Conservation (phyloP, 2,797 vertebrate species). For the Propithecus perrieri region DNA sequence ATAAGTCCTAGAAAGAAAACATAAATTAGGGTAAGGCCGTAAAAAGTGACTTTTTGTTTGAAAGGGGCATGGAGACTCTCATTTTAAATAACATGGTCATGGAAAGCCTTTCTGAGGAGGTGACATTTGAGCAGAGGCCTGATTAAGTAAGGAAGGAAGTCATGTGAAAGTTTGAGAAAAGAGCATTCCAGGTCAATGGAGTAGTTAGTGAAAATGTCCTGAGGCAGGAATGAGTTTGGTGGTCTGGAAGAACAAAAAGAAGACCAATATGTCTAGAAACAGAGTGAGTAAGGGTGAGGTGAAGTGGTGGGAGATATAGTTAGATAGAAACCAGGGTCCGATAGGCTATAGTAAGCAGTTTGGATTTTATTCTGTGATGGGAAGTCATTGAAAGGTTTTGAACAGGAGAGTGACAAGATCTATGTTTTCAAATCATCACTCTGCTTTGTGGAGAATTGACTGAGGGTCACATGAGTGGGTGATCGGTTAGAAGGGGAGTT, state of each 20-base stretch:
- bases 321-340: not conserved
- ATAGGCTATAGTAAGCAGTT: not conserved
- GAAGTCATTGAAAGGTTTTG: not conserved
- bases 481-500: not conserved
- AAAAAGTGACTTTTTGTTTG: not conserved
- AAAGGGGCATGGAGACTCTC: not conserved
- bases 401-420: not conserved
- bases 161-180: not conserved
- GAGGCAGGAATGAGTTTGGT: not conserved
- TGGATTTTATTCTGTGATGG: not conserved
- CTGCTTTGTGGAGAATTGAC: not conserved
- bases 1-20: not conserved
- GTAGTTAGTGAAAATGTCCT: not conserved
- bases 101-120: not conserved
- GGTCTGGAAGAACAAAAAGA: not conserved
- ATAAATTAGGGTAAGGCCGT: not conserved
- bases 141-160: not conserved
- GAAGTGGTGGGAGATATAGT: not conserved
- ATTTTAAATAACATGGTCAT: not conserved
- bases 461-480: not conserved
- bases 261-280: not conserved
- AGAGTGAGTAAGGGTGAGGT: not conserved
- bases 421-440: not conserved
- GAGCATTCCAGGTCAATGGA: not conserved
- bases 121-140: not conserved